Evolutionary conservation across 2,113 vertebrate species (phyloP), one percentile per base, ranked within the genome.

Genomic region (Platanista minor): DNA sequence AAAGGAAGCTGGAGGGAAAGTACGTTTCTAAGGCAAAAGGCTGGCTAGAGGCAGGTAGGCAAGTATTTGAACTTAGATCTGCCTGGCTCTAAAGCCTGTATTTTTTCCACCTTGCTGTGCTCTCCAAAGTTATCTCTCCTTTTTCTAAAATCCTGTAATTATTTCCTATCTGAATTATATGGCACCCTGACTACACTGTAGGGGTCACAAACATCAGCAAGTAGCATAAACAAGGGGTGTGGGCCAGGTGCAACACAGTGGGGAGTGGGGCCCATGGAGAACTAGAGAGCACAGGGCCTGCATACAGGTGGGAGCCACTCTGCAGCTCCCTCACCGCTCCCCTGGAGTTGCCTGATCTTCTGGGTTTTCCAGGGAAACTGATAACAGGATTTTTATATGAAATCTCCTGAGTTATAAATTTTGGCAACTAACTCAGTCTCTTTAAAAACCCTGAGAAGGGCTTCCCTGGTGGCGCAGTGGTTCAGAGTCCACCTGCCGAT

Each of bases 361-460:
- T 27, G 18, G 67, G 36, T 85, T 94, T 87, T 84, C 81, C 77
- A 39, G 43, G n/a, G 29, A 91, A 54, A 39, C 67, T 46, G 33
- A 13, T 57, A 90, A 88, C 14, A 66, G 6, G 6, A 52, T 39
- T 94, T 86, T 93, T 64, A 91, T 8, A 11, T 67, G 25, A 89
- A 71, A 59, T 29, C 15, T 84, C 59, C 25, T 39, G 31, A 91
- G 29, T 82, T 88, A 77, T 41, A 77, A 23, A 36, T 41, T 46
- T 82, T 62, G 36, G 29, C 25, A 83, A 85, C 20, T 43, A 72
- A 91, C 82, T 39, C 29, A 21, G 23, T 86, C 57, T 91, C 78
- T 93, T 96, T 86, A 72, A 89, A 97, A 94, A 81, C 29, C 41
- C 12, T 29, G 49, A 20, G 71, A 25, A 71, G 33, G n/a, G n/a